Evolutionary conservation across 2,797 vertebrate genomes (phyloP).

Genomic region (Zenarchopterus dispar): DNA sequence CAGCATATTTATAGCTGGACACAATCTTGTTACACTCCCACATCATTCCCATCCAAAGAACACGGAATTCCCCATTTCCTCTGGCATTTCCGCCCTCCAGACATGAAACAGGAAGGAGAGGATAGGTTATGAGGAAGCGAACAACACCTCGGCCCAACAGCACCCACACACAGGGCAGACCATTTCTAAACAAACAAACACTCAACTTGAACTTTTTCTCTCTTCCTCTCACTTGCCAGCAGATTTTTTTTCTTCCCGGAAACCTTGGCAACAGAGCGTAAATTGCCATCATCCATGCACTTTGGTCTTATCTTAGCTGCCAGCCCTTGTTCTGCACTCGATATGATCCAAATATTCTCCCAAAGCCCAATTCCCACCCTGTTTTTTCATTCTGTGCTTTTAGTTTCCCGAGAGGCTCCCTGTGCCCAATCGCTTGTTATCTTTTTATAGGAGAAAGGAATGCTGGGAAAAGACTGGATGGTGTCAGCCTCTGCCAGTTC

Average conservation of each 20-base stretch:
- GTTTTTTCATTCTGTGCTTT: constrained; percentile 61
- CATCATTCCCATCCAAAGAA: constrained; percentile 47
- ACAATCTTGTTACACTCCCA: constrained; percentile 27
- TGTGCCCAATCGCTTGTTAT: constrained; percentile 62
- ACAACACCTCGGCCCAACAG: constrained; percentile 31
- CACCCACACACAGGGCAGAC: constrained; percentile 4
- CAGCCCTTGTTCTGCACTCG: background rate
- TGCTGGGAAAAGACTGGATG: constrained; percentile 66
- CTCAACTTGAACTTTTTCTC: constrained; percentile 34
- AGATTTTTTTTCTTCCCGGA: constrained; percentile 43
- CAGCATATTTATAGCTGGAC: constrained; percentile 52
- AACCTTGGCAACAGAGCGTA: constrained; percentile 44
- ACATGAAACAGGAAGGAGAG: constrained; percentile 62
- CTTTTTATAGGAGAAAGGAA: constrained; percentile 69
- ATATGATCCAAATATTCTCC: constrained; percentile 51
- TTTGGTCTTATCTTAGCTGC: constrained; percentile 33
- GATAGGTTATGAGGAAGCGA: constrained; percentile 56
- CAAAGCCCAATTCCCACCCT: constrained; percentile 70
- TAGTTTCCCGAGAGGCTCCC: constrained; percentile 54
- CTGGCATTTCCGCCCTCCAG: constrained; percentile 36
- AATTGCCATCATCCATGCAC: constrained; percentile 57
- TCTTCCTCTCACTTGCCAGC: constrained; percentile 14
- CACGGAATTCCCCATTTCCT: constrained; percentile 58
- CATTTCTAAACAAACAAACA: constrained; percentile 20
- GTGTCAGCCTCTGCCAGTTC: constrained; percentile 45